Conservation (phyloP, 1,140 invertebrate species). For the Homalodisca vitripennis region DNA sequence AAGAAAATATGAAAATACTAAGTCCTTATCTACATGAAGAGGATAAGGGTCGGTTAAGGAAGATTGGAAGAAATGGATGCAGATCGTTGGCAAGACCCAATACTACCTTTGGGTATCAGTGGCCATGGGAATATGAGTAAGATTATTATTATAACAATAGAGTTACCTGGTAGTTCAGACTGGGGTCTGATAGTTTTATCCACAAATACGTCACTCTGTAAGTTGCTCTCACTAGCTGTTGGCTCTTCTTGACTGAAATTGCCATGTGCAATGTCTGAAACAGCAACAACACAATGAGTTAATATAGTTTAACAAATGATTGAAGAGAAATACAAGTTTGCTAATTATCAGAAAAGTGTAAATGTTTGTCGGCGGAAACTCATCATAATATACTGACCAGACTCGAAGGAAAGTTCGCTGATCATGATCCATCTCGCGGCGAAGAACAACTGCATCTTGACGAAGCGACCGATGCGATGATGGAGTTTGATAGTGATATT, state of each 20-base stretch:
- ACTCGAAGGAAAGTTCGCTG: constrained; percentile 82
- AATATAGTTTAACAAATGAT: not conserved
- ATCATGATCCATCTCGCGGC: constrained; percentile 86
- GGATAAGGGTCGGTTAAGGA: too few species aligned
- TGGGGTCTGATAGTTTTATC: constrained; percentile 51
- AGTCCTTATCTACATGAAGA: too few species aligned
- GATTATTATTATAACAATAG: too few species aligned
- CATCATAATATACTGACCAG: constrained; percentile 54
- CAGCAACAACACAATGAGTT: constrained; percentile 23
- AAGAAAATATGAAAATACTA: too few species aligned
- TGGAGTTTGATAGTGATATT: constrained; percentile 83
- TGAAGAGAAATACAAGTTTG: not conserved
- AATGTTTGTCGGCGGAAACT: not conserved
- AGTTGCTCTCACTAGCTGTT: constrained; percentile 46
- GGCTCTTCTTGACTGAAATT: constrained; percentile 64
- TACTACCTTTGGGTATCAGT: too few species aligned
- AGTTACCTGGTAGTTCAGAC: constrained; percentile 40
- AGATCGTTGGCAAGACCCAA: too few species aligned
- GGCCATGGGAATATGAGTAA: too few species aligned
- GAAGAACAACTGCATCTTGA: constrained; percentile 79
- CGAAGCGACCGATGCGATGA: constrained; percentile 77
- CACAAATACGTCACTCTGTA: constrained; percentile 53
- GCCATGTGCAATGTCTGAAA: constrained; percentile 66
- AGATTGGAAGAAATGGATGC: too few species aligned
- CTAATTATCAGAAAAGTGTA: not conserved